These are phyloP conservation scores for Cheilosia vulpina DNA, from an alignment of 2,888 invertebrate species.

Conservation along the genomic window DNA sequence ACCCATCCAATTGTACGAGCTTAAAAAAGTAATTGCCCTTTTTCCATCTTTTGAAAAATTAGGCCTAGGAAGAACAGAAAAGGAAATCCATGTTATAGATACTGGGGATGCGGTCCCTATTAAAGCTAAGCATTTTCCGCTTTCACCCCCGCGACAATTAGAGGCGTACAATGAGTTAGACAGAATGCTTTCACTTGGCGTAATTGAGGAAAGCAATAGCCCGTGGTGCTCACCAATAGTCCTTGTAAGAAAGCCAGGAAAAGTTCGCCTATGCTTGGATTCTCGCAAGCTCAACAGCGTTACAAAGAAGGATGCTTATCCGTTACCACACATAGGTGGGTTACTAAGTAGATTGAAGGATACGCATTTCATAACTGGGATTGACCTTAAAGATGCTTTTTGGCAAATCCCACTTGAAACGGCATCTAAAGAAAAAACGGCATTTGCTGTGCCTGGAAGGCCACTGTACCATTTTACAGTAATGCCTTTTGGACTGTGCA, in stretches of 20 bases:
- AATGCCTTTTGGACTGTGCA: too few species aligned
- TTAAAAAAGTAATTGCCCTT: not conserved
- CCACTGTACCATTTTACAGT: too few species aligned
- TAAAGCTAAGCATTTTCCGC: constrained; percentile 6
- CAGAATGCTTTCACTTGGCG: not conserved
- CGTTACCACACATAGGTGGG: constrained; percentile 68
- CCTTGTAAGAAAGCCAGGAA: constrained; percentile 75
- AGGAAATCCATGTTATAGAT: not conserved
- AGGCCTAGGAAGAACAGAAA: not conserved
- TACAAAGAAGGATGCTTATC: constrained; percentile 37
- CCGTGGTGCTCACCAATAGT: constrained; percentile 25
- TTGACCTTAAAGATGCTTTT: constrained; percentile 37
- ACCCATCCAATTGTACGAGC: not conserved
- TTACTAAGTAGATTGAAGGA: constrained; percentile 74
- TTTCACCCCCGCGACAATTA: not conserved
- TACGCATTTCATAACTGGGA: constrained; percentile 61
- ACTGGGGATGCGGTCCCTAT: not conserved
- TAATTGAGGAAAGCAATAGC: constrained; percentile 10
- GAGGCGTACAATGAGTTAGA: not conserved
- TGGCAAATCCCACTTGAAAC: constrained; percentile 28
- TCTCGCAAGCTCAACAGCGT: constrained; percentile 23
- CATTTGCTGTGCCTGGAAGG: too few species aligned
- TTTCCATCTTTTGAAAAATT: not conserved
- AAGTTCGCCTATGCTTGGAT: constrained; percentile 6
- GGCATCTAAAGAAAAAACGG: constrained; percentile 6